These are phyloP conservation scores for Cephalopterus ornatus DNA, from an alignment of 2,113 vertebrate species.

Conservation along the genomic window DNA sequence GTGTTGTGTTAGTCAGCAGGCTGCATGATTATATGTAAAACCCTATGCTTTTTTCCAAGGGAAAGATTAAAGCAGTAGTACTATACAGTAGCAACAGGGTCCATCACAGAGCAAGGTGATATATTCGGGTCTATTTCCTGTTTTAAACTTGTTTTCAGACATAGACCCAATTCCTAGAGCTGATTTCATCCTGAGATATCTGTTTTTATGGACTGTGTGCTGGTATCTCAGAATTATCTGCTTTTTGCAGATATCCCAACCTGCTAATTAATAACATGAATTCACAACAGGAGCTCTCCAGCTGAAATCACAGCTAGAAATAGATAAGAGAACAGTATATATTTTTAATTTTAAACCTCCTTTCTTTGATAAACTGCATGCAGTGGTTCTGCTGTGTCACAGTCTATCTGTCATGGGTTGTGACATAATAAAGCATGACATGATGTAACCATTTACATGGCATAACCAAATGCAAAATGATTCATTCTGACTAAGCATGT, in stretches of 20 bases:
- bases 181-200: not conserved
- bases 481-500: conserved; percentile 17
- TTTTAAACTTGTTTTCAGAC: not conserved
- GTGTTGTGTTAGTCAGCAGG: not conserved
- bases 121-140: not conserved
- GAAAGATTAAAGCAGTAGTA: not conserved
- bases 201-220: not conserved
- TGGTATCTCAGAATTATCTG: conserved; percentile 54
- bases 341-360: not conserved
- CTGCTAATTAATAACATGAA: conserved; percentile 47
- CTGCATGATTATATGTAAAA: not conserved
- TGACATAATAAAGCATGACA: conserved; percentile 34
- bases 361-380: not conserved
- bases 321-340: conserved; percentile 11
- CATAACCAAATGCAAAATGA: conserved; percentile 5
- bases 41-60: not conserved
- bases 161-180: not conserved
- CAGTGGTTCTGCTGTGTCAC: not conserved
- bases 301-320: not conserved
- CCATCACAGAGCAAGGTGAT: not conserved
- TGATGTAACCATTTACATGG: not conserved
- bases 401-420: not conserved
- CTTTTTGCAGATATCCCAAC: conserved; percentile 41
- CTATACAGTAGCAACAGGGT: not conserved
- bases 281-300: not conserved